Evolutionary conservation across 2,888 invertebrate species (phyloP).

Genomic region (Sturmia bella): DNA sequence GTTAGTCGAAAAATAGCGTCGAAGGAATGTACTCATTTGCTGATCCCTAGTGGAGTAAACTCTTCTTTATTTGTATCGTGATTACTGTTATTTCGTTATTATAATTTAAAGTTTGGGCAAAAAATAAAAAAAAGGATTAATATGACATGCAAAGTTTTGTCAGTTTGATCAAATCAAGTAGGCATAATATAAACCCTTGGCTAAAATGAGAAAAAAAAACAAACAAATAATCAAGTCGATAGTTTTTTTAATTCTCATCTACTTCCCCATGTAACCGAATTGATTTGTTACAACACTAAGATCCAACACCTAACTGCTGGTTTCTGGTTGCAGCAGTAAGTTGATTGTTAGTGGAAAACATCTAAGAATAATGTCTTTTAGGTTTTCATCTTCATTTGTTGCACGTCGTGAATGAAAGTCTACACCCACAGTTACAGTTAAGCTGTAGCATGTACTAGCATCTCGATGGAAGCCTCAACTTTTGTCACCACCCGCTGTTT

Average conservation of each 20-base stretch:
- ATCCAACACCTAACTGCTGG: slow-evolving; percentile 4
- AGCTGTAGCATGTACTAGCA: neutral
- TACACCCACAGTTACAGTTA: neutral
- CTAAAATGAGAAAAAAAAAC: too few species aligned
- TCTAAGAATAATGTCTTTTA: slow-evolving; percentile 63
- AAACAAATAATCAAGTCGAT: neutral
- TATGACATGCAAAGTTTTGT: too few species aligned
- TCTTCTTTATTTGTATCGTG: too few species aligned
- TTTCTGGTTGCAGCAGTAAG: slow-evolving; percentile 22
- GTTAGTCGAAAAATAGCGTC: too few species aligned
- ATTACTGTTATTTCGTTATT: too few species aligned
- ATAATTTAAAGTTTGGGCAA: too few species aligned
- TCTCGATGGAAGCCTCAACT: slow-evolving; percentile 39
- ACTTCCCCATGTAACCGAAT: neutral
- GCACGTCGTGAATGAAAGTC: slow-evolving; percentile 51
- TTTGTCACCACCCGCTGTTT: slow-evolving; percentile 57
- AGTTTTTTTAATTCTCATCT: neutral
- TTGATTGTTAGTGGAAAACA: slow-evolving; percentile 15
- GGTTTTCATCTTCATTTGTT: slow-evolving; percentile 66
- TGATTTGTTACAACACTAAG: slow-evolving; percentile 20
- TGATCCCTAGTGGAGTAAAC: too few species aligned
- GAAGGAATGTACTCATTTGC: too few species aligned
- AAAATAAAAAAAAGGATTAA: too few species aligned
- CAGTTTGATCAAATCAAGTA: too few species aligned
- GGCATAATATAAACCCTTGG: too few species aligned